These are phyloP conservation scores for Oryzias sinensis DNA, from an alignment of 2,797 vertebrate species.

Conservation along the genomic window DNA sequence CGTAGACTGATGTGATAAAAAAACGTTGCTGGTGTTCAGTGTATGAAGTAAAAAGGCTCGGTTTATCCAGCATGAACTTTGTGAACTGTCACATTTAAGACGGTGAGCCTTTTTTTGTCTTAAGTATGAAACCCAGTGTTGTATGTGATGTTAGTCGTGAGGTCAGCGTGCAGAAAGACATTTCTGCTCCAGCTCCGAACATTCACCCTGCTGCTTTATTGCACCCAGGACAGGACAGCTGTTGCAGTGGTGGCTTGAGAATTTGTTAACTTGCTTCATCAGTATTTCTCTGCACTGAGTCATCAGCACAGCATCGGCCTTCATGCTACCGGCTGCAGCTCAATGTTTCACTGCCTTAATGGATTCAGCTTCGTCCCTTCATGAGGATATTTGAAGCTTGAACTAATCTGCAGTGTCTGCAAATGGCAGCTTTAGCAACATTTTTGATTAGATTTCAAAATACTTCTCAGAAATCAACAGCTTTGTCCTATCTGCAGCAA, in stretches of 20 bases:
- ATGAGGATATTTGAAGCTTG: slow-evolving; percentile 2
- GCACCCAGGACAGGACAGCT: neutral
- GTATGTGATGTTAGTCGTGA: neutral
- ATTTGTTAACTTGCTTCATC: slow-evolving; percentile 13
- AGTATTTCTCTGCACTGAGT: slow-evolving; percentile 13
- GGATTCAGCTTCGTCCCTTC: neutral
- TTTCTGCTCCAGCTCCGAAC: neutral
- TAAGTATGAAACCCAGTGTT: no score
- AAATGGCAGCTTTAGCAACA: neutral
- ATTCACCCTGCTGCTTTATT: neutral
- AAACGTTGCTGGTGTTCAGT: no score
- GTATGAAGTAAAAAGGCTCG: no score
- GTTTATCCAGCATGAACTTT: no score
- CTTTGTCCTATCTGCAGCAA: no score
- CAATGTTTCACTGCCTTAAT: neutral
- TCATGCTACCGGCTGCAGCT: neutral
- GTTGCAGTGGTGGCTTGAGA: neutral
- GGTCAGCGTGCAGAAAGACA: no score
- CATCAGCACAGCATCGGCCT: slow-evolving; percentile 12
- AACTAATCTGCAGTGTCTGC: neutral
- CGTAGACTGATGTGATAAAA: no score
- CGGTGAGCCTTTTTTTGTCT: no score
- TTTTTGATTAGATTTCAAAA: neutral
- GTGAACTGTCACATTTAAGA: no score
- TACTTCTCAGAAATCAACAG: no score